Evolutionary conservation across 2,888 invertebrate genomes (phyloP).

Genomic region (Spialia ferax): DNA sequence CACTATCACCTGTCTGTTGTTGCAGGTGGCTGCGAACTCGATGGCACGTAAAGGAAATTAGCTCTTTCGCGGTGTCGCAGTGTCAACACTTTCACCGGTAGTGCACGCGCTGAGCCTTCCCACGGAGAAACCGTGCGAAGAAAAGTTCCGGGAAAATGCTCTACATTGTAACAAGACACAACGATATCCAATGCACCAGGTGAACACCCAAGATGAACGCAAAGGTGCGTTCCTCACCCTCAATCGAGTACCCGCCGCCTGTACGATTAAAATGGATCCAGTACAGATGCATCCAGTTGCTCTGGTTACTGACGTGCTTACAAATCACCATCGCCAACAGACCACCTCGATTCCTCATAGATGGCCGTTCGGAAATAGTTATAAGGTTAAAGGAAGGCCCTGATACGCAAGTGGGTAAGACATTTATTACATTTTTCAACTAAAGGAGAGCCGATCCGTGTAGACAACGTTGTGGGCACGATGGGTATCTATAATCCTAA

Average conservation of each 20-base stretch:
- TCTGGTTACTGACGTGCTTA: conserved; percentile 56
- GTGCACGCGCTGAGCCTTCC: conserved; percentile 61
- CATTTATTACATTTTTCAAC: conserved; percentile 12
- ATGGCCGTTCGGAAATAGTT: conserved; percentile 96
- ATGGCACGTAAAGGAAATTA: conserved; percentile 69
- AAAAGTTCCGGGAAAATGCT: conserved; percentile 71
- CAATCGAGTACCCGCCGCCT: conserved; percentile 58
- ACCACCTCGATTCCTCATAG: conserved; percentile 95
- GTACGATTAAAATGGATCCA: conserved; percentile 76
- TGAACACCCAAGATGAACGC: conserved; percentile 65
- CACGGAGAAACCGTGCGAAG: conserved; percentile 80
- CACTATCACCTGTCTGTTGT: conserved; percentile 61
- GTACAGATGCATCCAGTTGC: conserved; percentile 48
- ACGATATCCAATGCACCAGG: conserved; percentile 66
- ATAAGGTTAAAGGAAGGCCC: conserved; percentile 95
- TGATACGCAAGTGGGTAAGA: conserved; percentile 94
- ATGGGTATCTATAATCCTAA: too few relatives aligned
- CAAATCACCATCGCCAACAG: conserved; percentile 86
- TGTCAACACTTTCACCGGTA: conserved; percentile 76
- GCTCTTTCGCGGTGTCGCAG: conserved; percentile 59
- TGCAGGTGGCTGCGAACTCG: conserved; percentile 67
- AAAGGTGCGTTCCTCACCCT: conserved; percentile 54
- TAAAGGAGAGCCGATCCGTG: background rate
- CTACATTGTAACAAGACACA: conserved; percentile 60
- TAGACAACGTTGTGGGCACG: too few relatives aligned